Base-by-base conservation (phyloP, 2,113 vertebrate species). In the Marmota flaviventris region DNA sequence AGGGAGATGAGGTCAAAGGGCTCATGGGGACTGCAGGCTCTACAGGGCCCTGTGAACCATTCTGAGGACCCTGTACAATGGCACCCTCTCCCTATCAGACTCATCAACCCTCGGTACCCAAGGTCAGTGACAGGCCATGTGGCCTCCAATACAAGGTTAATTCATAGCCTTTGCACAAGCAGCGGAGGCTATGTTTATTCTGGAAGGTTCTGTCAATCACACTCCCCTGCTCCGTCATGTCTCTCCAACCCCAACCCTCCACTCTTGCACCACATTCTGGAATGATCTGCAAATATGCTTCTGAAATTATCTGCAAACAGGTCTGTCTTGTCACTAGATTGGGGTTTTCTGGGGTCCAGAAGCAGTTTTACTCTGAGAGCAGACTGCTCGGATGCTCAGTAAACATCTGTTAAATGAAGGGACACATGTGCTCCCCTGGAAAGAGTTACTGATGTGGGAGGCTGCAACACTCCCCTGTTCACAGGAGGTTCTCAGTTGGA, bases 71-170 rank as follows among this genome's bases (percentile, higher is more conserved):
- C 51, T 45, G 27, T 17, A 5, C 12, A 18, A 34, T 6, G 16
- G 73, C 10, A 24, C n/a, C 13, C 65, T 45, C 45, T 37, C 22
- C 4, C 1, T 34, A 5, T 51, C 63, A n/a, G 29, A 37, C 63
- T 45, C 63, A 39, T 16, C 48, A 37, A 1, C 5, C 16, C 7
- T 4, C 18, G 29, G 76, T 7, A 24, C 25, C n/a, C 0, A 5
- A 14, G 53, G 77, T 42, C n/a, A 34, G 8, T 4, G 45, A 72
- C n/a, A 12, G 24, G 29, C 48, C 48, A 51, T 13, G 12, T 51
- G 48, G 48, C 48, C 48, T 51, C 13, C 48, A 51, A 51, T 11
- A 13, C 48, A 51, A 51, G 48, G 48, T 13, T 51, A 51, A 51
- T 51, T 51, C 48, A 51, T 2, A 51, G 48, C 12, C 48, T 51